These are phyloP conservation scores for Nannobrachium achirus DNA, from an alignment of 2,113 vertebrate genomes.

Conservation along the genomic window DNA sequence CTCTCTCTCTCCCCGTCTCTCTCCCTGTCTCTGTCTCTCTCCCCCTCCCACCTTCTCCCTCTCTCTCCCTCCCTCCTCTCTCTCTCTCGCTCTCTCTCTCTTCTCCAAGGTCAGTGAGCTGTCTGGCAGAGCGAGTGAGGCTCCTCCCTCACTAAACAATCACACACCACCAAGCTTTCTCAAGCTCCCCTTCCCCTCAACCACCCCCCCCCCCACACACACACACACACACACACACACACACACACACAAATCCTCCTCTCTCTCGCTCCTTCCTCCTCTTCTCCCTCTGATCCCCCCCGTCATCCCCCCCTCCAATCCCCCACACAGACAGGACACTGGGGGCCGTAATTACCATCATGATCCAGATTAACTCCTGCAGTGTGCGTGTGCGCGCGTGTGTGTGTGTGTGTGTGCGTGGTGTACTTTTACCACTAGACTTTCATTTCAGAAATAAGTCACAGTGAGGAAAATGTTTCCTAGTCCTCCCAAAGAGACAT, in stretches of 20 bases:
- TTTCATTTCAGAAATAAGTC: too few relatives aligned
- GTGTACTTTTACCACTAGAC: too few relatives aligned
- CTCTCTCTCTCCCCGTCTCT: neutral
- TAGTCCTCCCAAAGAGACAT: too few relatives aligned
- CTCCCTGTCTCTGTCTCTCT: neutral
- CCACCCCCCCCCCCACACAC: neutral
- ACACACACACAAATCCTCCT: neutral
- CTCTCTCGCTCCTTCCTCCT: neutral
- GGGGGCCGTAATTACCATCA: conserved; percentile 63
- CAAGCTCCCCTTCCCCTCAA: neutral
- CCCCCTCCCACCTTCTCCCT: neutral
- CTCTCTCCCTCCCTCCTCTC: conserved; percentile 10
- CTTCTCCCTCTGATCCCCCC: neutral
- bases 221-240: too few relatives aligned
- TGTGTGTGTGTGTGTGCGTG: too few relatives aligned
- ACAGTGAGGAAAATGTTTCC: too few relatives aligned
- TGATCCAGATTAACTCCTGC: conserved; percentile 76
- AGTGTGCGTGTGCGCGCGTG: conserved; percentile 15
- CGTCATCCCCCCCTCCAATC: conserved; percentile 5
- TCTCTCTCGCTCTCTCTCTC: conserved; percentile 29
- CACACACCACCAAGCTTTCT: conserved; percentile 6
- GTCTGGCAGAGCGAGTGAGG: conserved; percentile 4
- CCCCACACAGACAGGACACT: conserved; percentile 36
- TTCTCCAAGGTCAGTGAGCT: conserved; percentile 74
- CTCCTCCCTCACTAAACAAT: conserved; percentile 61